Percentiles rank a stretch among this genome's conserved stretches.
Evolutionary conservation across 2,113 vertebrate species (phyloP).

Genomic region (Entomyzon cyanotis): DNA sequence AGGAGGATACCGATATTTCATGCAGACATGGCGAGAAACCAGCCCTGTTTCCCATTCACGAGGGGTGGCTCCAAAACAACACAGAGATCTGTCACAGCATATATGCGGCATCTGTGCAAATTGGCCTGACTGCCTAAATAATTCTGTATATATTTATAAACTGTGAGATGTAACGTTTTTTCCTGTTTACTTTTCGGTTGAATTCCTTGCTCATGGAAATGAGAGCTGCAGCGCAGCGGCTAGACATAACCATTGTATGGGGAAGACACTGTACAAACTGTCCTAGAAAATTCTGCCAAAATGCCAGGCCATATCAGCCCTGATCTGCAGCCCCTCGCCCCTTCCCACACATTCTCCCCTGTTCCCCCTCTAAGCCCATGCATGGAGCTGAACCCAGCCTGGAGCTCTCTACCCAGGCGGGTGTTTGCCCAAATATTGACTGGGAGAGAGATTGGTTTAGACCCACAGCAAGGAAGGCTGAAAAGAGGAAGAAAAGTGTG

Average conservation of each 20-base stretch:
- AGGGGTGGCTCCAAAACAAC: conserved; percentile 46
- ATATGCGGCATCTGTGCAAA: conserved; percentile 58
- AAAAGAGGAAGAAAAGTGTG: neutral
- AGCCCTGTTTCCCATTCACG: conserved; percentile 40
- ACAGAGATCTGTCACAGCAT: conserved; percentile 39
- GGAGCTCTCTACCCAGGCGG: neutral
- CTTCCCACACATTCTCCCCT: conserved; percentile 17
- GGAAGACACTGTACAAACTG: conserved; percentile 68
- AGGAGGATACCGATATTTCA: conserved; percentile 34
- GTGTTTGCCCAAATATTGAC: neutral
- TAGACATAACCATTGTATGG: conserved; percentile 67
- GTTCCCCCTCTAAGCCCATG: neutral
- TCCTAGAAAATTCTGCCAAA: conserved; percentile 70
- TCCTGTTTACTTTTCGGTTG: conserved; percentile 76
- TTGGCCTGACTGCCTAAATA: conserved; percentile 61
- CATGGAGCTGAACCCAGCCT: neutral
- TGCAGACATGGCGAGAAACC: conserved; percentile 38
- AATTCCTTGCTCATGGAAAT: conserved; percentile 68
- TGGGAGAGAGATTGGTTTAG: neutral
- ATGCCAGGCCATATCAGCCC: conserved; percentile 64
- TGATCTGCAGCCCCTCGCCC: conserved; percentile 52
- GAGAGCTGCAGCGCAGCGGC: conserved; percentile 45
- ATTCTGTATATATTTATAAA: conserved; percentile 66
- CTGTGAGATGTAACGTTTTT: conserved; percentile 67
- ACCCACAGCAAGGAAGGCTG: neutral